Evolutionary conservation across 2,797 vertebrate species (phyloP).

Genomic region (Poecile montanus): DNA sequence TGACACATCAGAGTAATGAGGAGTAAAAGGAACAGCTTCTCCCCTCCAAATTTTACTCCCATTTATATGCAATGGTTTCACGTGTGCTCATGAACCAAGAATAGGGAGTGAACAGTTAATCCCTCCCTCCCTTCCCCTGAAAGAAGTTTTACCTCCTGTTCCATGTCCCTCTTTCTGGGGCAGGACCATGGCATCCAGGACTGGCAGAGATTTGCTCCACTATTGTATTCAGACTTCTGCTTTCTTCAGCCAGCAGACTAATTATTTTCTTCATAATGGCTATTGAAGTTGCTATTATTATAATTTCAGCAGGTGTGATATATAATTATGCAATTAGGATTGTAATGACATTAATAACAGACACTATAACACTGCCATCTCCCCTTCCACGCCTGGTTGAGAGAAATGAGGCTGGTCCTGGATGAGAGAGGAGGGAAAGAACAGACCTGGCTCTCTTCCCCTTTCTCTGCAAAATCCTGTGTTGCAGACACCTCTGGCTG

Average conservation of each 20-base stretch:
- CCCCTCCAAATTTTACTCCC: background rate
- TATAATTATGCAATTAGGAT: background rate
- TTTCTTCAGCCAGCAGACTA: background rate
- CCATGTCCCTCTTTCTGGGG: background rate
- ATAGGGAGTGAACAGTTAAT: background rate
- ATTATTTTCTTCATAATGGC: background rate
- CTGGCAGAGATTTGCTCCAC: background rate
- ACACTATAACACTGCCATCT: background rate
- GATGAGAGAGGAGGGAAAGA: background rate
- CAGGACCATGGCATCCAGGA: background rate
- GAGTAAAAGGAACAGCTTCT: background rate
- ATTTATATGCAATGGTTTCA: background rate
- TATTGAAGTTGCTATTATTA: background rate
- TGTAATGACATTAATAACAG: background rate
- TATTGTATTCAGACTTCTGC: background rate
- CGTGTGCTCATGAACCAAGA: background rate
- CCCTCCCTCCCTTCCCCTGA: background rate
- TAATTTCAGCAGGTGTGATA: background rate
- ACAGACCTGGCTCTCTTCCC: background rate
- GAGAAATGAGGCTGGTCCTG: background rate
- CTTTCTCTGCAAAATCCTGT: background rate
- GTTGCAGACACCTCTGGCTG: constrained; percentile 30
- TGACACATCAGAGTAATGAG: background rate
- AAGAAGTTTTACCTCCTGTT: background rate
- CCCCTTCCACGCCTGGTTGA: background rate